Percentiles rank a stretch among this genome's conserved stretches.
phyloP scores from a whole-genome alignment of 2,797 vertebrate genomes.

The Betta splendens region DNA sequence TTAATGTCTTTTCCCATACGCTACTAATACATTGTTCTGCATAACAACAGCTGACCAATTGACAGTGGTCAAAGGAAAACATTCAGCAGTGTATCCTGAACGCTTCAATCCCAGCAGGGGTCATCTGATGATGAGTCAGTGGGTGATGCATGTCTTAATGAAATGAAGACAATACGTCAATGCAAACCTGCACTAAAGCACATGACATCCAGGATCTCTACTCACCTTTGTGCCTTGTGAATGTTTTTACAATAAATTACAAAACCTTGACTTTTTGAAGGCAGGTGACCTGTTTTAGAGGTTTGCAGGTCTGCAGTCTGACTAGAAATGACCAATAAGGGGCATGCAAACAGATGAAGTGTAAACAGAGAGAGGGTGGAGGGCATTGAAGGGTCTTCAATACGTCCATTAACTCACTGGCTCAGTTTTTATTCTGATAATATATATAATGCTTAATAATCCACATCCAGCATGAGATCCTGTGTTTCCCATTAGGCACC shows the following conservation, averaged over 20 bases:
- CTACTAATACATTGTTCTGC: too few relatives aligned
- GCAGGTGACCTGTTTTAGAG: slow-evolving; percentile 18
- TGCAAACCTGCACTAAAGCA: not conserved
- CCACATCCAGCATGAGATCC: not conserved
- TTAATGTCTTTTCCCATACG: too few relatives aligned
- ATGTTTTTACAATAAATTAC: not conserved
- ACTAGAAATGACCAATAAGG: slow-evolving; percentile 36
- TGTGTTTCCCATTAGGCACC: not conserved
- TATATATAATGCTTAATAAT: not conserved
- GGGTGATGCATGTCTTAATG: too few relatives aligned
- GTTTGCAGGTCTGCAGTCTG: slow-evolving; percentile 26
- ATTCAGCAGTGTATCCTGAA: too few relatives aligned
- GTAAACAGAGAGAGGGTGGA: not conserved
- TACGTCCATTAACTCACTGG: not conserved
- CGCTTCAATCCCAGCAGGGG: too few relatives aligned
- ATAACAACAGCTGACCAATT: too few relatives aligned
- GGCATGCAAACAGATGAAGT: not conserved
- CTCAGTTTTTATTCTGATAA: not conserved
- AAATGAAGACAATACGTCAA: not conserved
- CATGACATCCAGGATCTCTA: not conserved
- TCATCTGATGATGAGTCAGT: too few relatives aligned
- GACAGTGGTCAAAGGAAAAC: too few relatives aligned
- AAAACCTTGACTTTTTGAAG: slow-evolving; percentile 10
- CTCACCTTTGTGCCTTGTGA: slow-evolving; percentile 31
- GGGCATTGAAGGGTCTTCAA: not conserved